phyloP scores from a whole-genome alignment of 2,888 invertebrate genomes.

The Lymantria dispar region DNA sequence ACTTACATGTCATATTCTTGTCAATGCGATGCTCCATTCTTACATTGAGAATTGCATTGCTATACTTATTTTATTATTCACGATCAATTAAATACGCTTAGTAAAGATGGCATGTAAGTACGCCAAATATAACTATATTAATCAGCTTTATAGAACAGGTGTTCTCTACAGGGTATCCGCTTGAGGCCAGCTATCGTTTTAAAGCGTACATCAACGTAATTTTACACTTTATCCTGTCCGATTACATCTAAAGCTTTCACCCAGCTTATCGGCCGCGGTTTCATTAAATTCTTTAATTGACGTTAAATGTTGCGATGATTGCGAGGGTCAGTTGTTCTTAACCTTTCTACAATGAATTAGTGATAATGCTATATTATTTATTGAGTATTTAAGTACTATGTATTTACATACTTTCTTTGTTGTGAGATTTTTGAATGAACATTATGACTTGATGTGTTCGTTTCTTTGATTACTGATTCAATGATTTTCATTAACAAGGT shows the following conservation, averaged over 20 bases:
- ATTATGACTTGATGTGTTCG: slow-evolving; percentile 9
- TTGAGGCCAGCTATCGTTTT: slow-evolving; percentile 30
- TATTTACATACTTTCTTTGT: slow-evolving; percentile 33
- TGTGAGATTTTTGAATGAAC: slow-evolving; percentile 16
- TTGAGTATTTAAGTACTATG: slow-evolving; percentile 5
- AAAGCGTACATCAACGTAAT: slow-evolving; percentile 38
- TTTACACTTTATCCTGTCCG: slow-evolving; percentile 51
- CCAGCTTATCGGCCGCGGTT: slow-evolving; percentile 53
- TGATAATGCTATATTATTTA: slow-evolving; percentile 45
- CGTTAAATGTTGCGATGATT: slow-evolving; percentile 59
- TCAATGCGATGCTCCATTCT: slow-evolving; percentile 51
- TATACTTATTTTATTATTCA: slow-evolving; percentile 41
- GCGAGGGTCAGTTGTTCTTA: slow-evolving; percentile 59
- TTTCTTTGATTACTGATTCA: slow-evolving; percentile 15
- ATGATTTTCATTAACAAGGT: background rate
- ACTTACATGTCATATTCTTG: slow-evolving; percentile 56
- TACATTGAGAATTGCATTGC: slow-evolving; percentile 30
- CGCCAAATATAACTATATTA: slow-evolving; percentile 27
- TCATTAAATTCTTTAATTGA: slow-evolving; percentile 74
- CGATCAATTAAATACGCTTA: slow-evolving; percentile 41
- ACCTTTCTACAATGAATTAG: slow-evolving; percentile 62
- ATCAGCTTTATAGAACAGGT: slow-evolving; percentile 37
- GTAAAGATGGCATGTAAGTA: slow-evolving; percentile 34
- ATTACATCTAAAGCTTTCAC: slow-evolving; percentile 72
- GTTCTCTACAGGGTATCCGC: slow-evolving; percentile 38